Conservation (phyloP, 2,888 invertebrate genomes). For the Blastobasis adustella region DNA sequence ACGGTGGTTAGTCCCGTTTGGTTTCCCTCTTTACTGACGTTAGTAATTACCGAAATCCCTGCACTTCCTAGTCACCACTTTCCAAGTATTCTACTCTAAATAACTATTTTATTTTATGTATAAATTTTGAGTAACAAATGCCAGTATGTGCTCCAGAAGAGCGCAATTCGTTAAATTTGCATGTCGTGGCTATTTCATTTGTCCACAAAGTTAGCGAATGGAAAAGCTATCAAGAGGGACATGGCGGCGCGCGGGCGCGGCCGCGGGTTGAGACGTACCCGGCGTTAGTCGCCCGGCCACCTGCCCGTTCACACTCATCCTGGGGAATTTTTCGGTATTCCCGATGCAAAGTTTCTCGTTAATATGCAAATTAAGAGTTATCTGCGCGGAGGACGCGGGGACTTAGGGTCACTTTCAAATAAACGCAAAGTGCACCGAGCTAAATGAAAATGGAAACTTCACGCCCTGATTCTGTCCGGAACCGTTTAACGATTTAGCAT, state of each 20-base stretch:
- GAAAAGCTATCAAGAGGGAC: conserved; percentile 27
- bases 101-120: not conserved
- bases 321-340: conserved; percentile 61
- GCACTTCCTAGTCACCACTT: conserved; percentile 13
- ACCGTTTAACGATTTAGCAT: conserved; percentile 59
- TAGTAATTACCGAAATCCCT: conserved; percentile 43
- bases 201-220: conserved; percentile 8
- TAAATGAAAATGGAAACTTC: conserved; percentile 53
- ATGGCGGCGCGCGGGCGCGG: conserved; percentile 10
- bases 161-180: too few species aligned
- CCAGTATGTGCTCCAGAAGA: not conserved
- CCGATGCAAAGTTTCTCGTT: conserved; percentile 70
- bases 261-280: conserved; percentile 38
- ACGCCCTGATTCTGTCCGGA: conserved; percentile 48
- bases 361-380: conserved; percentile 71
- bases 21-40: conserved; percentile 55
- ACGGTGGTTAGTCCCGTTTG: conserved; percentile 48
- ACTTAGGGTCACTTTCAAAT: conserved; percentile 56
- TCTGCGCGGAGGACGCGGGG: conserved; percentile 52
- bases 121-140: not conserved
- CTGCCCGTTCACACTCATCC: conserved; percentile 61
- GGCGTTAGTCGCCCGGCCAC: conserved; percentile 46
- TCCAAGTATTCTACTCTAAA: not conserved
- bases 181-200: not conserved
- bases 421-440: conserved; percentile 33